phyloP scores from a whole-genome alignment of 2,113 vertebrate genomes.

The Mixornis gularis region DNA sequence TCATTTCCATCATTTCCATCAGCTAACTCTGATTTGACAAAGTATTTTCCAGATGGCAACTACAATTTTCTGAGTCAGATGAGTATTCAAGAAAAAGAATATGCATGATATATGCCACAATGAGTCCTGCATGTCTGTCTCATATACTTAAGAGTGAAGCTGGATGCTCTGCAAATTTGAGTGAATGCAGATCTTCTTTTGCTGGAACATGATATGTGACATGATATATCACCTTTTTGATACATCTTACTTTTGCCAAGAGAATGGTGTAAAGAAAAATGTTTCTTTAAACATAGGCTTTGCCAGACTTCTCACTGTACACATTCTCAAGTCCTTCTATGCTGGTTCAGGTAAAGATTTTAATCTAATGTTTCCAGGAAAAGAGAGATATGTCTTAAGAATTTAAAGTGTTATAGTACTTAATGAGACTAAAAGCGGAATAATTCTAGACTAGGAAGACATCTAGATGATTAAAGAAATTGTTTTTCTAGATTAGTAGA shows the following conservation, averaged over 20 bases:
- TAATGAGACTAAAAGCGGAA: background rate
- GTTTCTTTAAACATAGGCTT: background rate
- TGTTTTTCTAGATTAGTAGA: background rate
- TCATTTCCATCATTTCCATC: background rate
- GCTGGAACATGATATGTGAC: background rate
- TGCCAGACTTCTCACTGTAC: background rate
- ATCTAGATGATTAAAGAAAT: background rate
- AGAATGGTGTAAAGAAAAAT: background rate
- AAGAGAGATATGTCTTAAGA: background rate
- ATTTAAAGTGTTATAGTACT: background rate
- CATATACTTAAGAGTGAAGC: background rate
- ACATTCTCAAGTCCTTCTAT: background rate
- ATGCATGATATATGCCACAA: background rate
- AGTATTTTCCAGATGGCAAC: constrained; percentile 5
- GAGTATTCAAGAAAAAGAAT: background rate
- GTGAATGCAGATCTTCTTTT: background rate
- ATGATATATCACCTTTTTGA: background rate
- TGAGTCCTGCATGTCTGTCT: background rate
- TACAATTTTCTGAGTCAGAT: background rate
- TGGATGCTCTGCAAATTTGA: background rate
- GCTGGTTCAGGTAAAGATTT: background rate
- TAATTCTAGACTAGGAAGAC: background rate
- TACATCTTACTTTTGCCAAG: background rate
- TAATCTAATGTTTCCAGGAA: background rate
- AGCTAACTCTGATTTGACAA: background rate